Conservation (phyloP, 2,113 vertebrate genomes). For the Gobius niger region DNA sequence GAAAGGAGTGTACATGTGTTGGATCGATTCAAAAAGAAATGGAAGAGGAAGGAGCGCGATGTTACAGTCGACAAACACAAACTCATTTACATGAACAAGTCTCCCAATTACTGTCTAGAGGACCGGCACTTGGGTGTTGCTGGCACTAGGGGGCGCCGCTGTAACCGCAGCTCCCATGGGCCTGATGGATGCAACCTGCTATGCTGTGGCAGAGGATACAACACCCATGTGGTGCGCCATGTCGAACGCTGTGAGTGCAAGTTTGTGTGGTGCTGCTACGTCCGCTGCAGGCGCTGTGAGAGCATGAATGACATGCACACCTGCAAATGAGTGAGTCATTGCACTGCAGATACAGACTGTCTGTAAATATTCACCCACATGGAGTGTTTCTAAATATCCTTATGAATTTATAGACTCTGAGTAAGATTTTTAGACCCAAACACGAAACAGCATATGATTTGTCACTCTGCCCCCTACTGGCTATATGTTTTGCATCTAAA, state of each 20-base stretch:
- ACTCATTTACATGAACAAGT: constrained; percentile 89
- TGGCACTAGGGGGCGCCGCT: constrained; percentile 89
- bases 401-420: background rate
- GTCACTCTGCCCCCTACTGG: too few relatives aligned
- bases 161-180: constrained; percentile 86
- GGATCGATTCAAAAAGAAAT: constrained; percentile 81
- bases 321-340: constrained; percentile 81
- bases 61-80: constrained; percentile 79
- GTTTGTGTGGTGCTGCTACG: constrained; percentile 98
- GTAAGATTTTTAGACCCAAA: background rate
- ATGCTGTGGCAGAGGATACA: constrained; percentile 95
- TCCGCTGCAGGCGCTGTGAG: constrained; percentile 91
- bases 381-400: too few relatives aligned
- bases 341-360: background rate
- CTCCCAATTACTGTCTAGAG: constrained; percentile 93
- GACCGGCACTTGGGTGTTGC: constrained; percentile 83
- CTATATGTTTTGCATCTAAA: too few relatives aligned
- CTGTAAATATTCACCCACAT: background rate
- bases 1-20: constrained; percentile 89
- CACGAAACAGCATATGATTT: background rate
- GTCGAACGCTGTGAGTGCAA: constrained; percentile 93
- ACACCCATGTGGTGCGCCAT: constrained; percentile 89
- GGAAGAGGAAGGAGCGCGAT: constrained; percentile 77
- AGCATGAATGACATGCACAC: constrained; percentile 96
- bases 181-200: constrained; percentile 89